Base-by-base conservation (phyloP, 2,797 vertebrate genomes). In the Echeneis naucrates region DNA sequence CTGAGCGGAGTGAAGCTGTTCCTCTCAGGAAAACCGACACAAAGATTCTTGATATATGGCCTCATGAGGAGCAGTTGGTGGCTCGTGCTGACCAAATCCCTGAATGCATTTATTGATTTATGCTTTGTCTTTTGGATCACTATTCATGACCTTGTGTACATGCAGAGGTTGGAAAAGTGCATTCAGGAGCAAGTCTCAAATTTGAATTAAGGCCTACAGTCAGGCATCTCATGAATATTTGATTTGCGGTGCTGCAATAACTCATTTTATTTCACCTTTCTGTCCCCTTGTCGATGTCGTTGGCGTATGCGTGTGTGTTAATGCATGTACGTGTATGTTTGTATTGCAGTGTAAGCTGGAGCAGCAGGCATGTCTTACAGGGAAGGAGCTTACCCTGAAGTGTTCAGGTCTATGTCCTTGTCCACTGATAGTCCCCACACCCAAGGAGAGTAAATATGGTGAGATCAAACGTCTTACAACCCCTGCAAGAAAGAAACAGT, bases 351-450 rank as follows among this genome's bases (percentile, higher is more conserved):
- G 98, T 89, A 99, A 99, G 91, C 93, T 99, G 92, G 97, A 99
- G 88, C 97, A 98, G 94, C 98, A 99, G 93, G 96, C 95, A 0
- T 99, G 98, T 90, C 95, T 98, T 82, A 96, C 94, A 60, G 96
- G 92, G 86, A 99, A 99, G 89, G 96, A 97, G 78, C 93, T 99
- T 77, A 93, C 85, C 0, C 94, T 96, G 84, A 95, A 93, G 64
- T 99, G 98, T 44, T 77, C 96, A 63, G 96, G 97, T 44, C 95
- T 95, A 59, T 99, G 98, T 78, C 98, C 98, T 81, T 99, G 98
- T 92, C 88, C 92, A n/a, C 93, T 95, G 14, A 92, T 94, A 5
- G 92, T 92, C 1, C 93, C 90, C 4, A 52, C 91, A 2, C 62
- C 95, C 77, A 92, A 91, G 55, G 86, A 95, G 9, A 42, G 83